Percentiles rank a stretch among this genome's conserved stretches.
Evolutionary conservation across 2,113 vertebrate genomes (phyloP).

Genomic region (Andinoacara biseriatus): DNA sequence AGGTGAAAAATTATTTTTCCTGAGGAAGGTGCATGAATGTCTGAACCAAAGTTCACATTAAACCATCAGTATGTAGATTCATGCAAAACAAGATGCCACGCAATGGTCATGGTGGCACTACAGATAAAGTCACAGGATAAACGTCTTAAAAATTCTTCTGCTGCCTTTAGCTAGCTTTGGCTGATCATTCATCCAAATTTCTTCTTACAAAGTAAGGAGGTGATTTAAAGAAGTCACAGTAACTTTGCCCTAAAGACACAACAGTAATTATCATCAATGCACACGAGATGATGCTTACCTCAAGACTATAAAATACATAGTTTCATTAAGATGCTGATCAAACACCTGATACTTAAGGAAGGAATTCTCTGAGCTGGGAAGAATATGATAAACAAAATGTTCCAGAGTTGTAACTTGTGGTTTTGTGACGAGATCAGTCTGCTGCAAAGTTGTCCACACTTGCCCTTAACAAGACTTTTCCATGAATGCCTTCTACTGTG

Average conservation of each 20-base stretch:
- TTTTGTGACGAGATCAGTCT: background rate
- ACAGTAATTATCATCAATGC: background rate
- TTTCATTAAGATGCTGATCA: background rate
- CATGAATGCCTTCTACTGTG: background rate
- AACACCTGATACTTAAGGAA: background rate
- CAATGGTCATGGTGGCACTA: too few species aligned
- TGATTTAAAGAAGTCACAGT: background rate
- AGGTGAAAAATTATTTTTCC: background rate
- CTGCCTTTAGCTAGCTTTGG: too few species aligned
- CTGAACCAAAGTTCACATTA: background rate
- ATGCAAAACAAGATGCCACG: too few species aligned
- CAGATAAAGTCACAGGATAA: too few species aligned
- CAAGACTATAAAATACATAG: background rate
- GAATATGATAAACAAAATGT: background rate
- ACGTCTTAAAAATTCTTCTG: too few species aligned
- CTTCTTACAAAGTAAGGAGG: background rate
- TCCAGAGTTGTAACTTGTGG: background rate
- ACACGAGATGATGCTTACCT: too few species aligned
- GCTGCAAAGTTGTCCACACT: background rate
- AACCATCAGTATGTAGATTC: background rate
- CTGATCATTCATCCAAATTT: background rate
- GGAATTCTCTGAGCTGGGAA: constrained; percentile 3
- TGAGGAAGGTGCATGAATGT: too few species aligned
- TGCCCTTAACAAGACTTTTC: background rate
- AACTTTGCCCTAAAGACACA: background rate